Evolutionary conservation across 1,140 invertebrate species (phyloP).

Genomic region (Fopius arisanus): DNA sequence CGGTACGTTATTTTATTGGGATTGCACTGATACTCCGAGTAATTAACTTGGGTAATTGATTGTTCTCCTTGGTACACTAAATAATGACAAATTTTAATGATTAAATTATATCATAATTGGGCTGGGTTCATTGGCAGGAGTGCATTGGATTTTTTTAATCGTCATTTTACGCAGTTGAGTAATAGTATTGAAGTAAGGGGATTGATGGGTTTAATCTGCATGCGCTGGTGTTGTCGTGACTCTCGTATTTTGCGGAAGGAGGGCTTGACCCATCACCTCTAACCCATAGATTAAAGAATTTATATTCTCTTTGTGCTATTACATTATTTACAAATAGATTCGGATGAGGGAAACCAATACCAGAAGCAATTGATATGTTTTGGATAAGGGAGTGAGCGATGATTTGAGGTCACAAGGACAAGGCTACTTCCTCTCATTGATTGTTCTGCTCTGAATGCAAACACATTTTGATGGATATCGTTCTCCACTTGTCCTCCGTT

Average conservation of each 20-base stretch:
- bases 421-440: background rate
- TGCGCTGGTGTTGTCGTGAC: background rate
- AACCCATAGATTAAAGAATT: background rate
- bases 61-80: background rate
- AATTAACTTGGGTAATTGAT: background rate
- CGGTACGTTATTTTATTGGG: too few relatives aligned
- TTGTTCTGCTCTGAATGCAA: background rate
- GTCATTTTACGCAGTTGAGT: background rate
- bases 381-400: background rate
- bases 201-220: background rate
- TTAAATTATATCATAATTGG: constrained; percentile 1
- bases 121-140: background rate
- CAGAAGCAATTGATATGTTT: background rate
- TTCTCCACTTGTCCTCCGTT: background rate
- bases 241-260: background rate
- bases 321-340: background rate
- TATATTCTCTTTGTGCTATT: background rate
- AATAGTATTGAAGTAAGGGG: background rate
- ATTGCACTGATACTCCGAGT: too few relatives aligned
- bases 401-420: background rate
- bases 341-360: background rate
- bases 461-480: background rate
- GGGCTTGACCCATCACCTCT: background rate
- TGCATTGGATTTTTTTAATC: background rate
- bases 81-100: background rate